phyloP scores from a whole-genome alignment of 2,113 vertebrate genomes.

The Pampusana beccarii region DNA sequence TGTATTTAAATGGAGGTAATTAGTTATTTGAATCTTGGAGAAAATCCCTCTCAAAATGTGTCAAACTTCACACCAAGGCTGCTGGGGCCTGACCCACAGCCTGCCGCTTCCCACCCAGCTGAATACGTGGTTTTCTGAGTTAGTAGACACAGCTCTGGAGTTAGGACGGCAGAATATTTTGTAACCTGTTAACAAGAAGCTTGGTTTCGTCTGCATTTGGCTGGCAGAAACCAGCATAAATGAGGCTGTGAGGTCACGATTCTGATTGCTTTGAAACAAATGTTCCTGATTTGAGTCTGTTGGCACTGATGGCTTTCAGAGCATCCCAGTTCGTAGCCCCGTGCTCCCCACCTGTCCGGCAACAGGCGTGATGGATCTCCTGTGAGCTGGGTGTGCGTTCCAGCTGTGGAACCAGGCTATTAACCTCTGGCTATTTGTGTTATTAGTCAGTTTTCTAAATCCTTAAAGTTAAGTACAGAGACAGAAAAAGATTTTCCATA shows the following conservation, averaged over 20 bases:
- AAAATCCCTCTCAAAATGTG: neutral
- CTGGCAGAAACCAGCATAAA: neutral
- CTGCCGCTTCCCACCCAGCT: neutral
- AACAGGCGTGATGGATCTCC: neutral
- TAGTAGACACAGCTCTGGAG: accelerated
- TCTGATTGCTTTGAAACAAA: neutral
- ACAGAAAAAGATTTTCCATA: slow-evolving; percentile 44
- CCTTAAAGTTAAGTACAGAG: slow-evolving; percentile 26
- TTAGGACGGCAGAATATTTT: neutral
- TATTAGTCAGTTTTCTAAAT: slow-evolving; percentile 74
- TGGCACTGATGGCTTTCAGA: neutral
- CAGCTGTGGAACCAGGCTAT: slow-evolving; percentile 62
- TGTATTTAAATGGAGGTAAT: neutral
- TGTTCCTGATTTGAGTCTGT: neutral
- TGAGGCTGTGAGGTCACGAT: neutral
- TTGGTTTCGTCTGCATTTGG: neutral
- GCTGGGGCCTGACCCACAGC: neutral
- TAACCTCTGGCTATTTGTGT: slow-evolving; percentile 73
- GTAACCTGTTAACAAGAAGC: neutral
- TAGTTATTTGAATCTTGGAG: neutral
- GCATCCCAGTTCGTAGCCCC: neutral
- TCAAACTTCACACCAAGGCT: neutral
- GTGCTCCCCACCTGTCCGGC: neutral
- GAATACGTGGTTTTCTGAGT: neutral
- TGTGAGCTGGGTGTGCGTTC: neutral